phyloP scores from a whole-genome alignment of 1,140 invertebrate genomes.

The Drosophila sulfurigaster region DNA sequence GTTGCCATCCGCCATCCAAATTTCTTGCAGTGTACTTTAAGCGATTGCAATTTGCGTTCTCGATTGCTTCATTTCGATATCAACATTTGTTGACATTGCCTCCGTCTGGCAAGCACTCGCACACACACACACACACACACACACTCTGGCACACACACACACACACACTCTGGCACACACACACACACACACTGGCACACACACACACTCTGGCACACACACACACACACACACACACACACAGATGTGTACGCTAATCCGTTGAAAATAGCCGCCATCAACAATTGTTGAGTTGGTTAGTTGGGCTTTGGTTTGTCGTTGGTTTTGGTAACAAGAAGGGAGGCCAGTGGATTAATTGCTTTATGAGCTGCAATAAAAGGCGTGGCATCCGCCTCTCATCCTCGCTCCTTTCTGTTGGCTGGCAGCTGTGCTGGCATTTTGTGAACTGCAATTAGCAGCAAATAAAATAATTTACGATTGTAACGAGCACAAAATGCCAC shows the following conservation, averaged over 20 bases:
- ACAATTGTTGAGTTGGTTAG: constrained; percentile 69
- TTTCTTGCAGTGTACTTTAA: constrained; percentile 28
- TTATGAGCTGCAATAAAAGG: constrained; percentile 80
- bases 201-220: no score
- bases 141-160: constrained; percentile 15
- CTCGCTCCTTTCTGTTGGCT: not conserved
- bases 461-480: constrained; percentile 84
- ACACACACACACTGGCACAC: constrained; percentile 10
- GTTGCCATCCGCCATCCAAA: not conserved
- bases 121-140: constrained; percentile 16
- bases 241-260: constrained; percentile 56
- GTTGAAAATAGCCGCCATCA: constrained; percentile 57
- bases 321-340: not conserved
- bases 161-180: constrained; percentile 15
- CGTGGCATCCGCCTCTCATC: constrained; percentile 14
- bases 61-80: constrained; percentile 63
- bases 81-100: constrained; percentile 62
- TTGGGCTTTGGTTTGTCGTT: constrained; percentile 41
- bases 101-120: not conserved
- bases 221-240: constrained; percentile 19
- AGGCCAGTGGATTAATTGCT: constrained; percentile 66
- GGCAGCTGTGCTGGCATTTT: constrained; percentile 54
- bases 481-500: constrained; percentile 63
- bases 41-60: constrained; percentile 39
- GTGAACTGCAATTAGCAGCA: constrained; percentile 82